Conservation (phyloP, 2,797 vertebrate genomes). For the Tenualosa thibaudeaui region DNA sequence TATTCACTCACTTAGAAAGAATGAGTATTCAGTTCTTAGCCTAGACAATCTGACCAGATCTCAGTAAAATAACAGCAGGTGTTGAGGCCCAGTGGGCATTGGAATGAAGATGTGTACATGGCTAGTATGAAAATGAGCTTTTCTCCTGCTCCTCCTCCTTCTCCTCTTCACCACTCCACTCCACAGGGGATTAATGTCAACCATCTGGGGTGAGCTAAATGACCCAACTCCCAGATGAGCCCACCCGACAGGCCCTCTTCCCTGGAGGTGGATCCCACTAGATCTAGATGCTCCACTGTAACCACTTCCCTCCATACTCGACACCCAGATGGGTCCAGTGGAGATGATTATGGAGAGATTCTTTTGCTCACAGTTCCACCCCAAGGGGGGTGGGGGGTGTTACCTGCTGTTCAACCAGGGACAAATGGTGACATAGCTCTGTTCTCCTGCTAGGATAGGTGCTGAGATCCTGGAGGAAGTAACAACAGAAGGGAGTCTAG, state of each 20-base stretch:
- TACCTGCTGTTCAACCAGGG: constrained; percentile 74
- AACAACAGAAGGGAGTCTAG: constrained; percentile 61
- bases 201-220: neutral
- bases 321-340: constrained; percentile 62
- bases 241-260: neutral
- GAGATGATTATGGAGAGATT: neutral
- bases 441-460: constrained; percentile 67
- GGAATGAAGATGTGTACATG: neutral
- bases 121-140: neutral
- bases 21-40: neutral
- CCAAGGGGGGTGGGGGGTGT: constrained; percentile 39
- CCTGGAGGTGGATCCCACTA: constrained; percentile 19
- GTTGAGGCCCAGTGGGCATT: neutral
- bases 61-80: neutral
- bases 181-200: neutral
- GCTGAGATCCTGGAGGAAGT: constrained; percentile 62
- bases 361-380: constrained; percentile 42
- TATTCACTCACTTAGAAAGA: neutral
- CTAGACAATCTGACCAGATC: neutral
- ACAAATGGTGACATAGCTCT: constrained; percentile 77
- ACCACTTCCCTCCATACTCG: constrained; percentile 35
- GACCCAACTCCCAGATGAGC: neutral
- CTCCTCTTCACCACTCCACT: neutral
- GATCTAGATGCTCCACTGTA: constrained; percentile 46
- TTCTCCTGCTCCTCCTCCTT: neutral